Evolutionary conservation across 2,113 vertebrate species (phyloP), one percentile per base, ranked within the genome.

Genomic region (Thunnus maccoyii): DNA sequence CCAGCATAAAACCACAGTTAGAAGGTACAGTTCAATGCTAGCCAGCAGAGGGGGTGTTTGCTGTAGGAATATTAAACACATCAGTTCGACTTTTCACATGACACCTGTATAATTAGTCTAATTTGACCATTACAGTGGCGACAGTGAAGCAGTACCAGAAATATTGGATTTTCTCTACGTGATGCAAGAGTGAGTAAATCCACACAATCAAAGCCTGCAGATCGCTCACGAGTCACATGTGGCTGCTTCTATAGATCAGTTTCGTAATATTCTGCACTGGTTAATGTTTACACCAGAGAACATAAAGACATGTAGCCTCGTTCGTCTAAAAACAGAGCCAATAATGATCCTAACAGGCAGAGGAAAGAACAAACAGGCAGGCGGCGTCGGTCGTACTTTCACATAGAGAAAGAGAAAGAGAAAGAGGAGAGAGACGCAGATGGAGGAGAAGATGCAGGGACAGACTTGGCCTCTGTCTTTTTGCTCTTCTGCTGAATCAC

Each of bases 11-110:
- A 50, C 44, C 17, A 9, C 61, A 54, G 22, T 57, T 41, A 36
- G 22, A 36, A 41, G 47, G 74, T 60, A 54, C 12, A 80, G 76
- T 75, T 68, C 30, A 50, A 2, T n/a, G 27, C 11, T 62, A 54
- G 84, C 89, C 89, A 91, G 85, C 86, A 92, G 89, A 73, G 84
- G 89, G 91, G 61, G 89, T 80, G 62, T 88, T 86, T 88, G 80
- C 72, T 86, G 62, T 52, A 89, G 30, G 47, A 84, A 85, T 80
- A 48, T 32, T 41, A 50, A 60, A 48, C 12, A 8, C 63, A 64
- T 27, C 32, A 15, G 70, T 57, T 48, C 70, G 73, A 90, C 70
- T 76, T 80, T 56, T 52, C 41, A 36, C 36, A 50, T 70, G 48
- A 76, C 68, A 64, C 68, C 25, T 57, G 46, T 74, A 46, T 60